phyloP scores from a whole-genome alignment of 1,140 invertebrate species.

The Sitobion miscanthi region DNA sequence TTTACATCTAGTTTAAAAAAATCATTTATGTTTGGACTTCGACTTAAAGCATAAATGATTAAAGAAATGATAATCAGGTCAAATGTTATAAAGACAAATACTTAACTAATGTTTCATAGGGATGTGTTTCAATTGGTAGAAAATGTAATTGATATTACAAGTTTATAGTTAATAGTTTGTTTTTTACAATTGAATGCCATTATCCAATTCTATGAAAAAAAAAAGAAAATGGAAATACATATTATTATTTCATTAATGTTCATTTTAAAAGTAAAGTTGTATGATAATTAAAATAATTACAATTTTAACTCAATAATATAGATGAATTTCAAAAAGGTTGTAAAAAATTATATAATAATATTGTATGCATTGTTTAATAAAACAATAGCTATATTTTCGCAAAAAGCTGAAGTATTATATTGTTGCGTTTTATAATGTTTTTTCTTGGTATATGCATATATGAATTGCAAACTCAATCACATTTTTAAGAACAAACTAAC shows the following conservation, averaged over 20 bases:
- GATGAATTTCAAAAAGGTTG: neutral
- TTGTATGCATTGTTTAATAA: neutral
- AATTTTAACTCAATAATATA: neutral
- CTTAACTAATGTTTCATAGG: neutral
- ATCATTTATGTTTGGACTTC: conserved; percentile 11
- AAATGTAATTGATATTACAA: neutral
- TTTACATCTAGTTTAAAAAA: neutral
- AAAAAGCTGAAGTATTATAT: neutral
- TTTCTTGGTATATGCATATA: neutral
- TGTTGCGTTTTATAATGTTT: neutral
- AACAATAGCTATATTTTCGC: neutral
- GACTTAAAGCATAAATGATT: neutral
- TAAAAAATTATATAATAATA: neutral
- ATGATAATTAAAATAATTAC: neutral
- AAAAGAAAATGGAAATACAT: neutral
- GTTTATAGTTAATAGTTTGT: neutral
- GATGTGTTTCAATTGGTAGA: neutral
- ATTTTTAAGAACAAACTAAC: neutral
- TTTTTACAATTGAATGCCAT: neutral
- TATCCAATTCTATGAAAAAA: neutral
- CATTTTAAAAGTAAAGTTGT: neutral
- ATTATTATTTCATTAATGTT: neutral
- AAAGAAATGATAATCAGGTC: conserved; percentile 23
- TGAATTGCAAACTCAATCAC: neutral
- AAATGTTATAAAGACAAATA: conserved; percentile 35